phyloP scores from a whole-genome alignment of 2,888 invertebrate species.

The Pterostichus madidus region DNA sequence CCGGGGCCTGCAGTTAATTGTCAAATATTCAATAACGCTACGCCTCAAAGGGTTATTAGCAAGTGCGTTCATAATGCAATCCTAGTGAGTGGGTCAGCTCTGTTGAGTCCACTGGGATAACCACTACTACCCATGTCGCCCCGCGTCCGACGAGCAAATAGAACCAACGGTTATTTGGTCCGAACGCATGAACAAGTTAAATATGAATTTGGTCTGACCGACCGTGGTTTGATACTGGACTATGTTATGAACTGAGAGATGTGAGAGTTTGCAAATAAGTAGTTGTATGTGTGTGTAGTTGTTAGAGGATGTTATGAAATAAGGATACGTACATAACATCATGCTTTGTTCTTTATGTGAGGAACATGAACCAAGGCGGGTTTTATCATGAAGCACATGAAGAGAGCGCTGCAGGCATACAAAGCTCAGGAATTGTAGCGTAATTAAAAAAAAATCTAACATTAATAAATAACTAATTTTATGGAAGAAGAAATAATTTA shows the following conservation, averaged over 20 bases:
- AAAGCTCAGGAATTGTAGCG: no score
- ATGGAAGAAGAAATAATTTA: no score
- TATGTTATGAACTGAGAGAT: neutral
- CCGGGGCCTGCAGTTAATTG: neutral
- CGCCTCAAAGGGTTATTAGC: constrained; percentile 4
- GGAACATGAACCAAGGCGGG: no score
- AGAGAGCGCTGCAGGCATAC: no score
- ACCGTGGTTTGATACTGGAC: neutral
- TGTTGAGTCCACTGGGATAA: neutral
- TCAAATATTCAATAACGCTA: constrained; percentile 4
- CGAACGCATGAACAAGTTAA: neutral
- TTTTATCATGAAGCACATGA: no score
- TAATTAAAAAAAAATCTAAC: no score
- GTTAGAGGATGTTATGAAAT: no score
- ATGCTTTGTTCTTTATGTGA: no score
- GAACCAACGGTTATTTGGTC: neutral
- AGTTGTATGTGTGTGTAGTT: neutral
- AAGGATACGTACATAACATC: no score
- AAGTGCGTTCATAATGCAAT: neutral
- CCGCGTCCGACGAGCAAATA: neutral
- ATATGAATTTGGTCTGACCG: constrained; percentile 7
- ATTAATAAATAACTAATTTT: no score
- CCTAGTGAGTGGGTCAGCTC: neutral
- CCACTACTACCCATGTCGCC: neutral
- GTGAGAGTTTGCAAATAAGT: neutral